These are phyloP conservation scores for Hartigia nigra DNA, from an alignment of 2,888 invertebrate genomes.

Conservation along the genomic window DNA sequence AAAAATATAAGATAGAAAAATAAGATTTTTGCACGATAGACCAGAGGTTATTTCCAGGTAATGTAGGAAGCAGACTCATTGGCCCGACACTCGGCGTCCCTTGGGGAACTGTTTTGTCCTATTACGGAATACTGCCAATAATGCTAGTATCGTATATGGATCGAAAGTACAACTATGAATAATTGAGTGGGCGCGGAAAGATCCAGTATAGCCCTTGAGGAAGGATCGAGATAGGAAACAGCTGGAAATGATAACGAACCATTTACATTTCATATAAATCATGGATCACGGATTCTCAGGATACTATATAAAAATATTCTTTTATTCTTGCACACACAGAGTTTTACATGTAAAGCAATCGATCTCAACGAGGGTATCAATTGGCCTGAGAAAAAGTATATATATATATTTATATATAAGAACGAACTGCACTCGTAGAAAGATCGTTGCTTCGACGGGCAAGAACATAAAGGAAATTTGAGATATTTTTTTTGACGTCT, in stretches of 20 bases:
- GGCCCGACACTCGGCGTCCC: neutral
- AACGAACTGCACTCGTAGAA: neutral
- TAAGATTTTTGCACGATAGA: neutral
- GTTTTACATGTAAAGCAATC: conserved; percentile 18
- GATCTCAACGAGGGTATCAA: neutral
- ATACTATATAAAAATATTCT: conserved; percentile 28
- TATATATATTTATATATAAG: neutral
- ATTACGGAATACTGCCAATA: neutral
- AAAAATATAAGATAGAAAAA: neutral
- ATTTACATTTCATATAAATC: neutral
- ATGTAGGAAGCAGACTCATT: neutral
- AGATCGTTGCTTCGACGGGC: neutral
- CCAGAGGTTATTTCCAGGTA: neutral
- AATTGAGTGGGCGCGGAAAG: conserved; percentile 34
- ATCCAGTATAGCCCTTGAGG: neutral
- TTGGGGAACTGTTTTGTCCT: neutral
- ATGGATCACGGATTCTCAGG: neutral
- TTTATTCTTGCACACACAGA: conserved; percentile 27
- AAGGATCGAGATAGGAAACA: conserved; percentile 1
- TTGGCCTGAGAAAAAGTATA: neutral
- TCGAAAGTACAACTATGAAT: conserved; percentile 37
- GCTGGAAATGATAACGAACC: neutral
- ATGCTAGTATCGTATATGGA: conserved; percentile 10
- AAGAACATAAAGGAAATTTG: neutral
- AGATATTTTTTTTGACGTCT: neutral